phyloP scores from a whole-genome alignment of 2,113 vertebrate species.

The Propithecus coquereli region DNA sequence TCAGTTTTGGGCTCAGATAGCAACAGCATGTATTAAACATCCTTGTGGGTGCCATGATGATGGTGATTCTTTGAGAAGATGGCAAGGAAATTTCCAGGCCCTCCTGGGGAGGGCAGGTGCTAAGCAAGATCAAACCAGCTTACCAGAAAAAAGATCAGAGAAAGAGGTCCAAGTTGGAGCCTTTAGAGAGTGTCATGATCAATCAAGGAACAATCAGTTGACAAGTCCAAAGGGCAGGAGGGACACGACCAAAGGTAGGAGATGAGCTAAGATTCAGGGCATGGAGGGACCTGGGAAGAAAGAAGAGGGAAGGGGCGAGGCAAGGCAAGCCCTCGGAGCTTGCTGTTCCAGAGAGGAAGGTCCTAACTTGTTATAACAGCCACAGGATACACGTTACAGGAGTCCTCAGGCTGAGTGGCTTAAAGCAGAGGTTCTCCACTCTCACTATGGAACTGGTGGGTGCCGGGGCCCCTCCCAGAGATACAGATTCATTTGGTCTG shows the following conservation, averaged over 20 bases:
- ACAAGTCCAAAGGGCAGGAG: not conserved
- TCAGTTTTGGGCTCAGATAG: not conserved
- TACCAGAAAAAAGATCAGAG: not conserved
- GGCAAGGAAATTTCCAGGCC: not conserved
- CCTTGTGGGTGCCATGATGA: not conserved
- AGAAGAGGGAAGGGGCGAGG: not conserved
- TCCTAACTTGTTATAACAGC: not conserved
- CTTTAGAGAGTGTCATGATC: not conserved
- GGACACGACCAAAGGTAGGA: not conserved
- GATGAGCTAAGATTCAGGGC: not conserved
- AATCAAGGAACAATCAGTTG: not conserved
- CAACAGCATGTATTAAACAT: no score
- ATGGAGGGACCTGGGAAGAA: not conserved
- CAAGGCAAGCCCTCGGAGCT: not conserved
- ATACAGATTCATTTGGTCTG: not conserved
- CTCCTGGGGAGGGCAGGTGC: not conserved
- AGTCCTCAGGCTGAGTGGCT: not conserved
- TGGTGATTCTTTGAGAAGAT: not conserved
- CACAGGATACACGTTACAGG: not conserved
- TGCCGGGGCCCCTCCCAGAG: not conserved
- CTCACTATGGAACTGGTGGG: not conserved
- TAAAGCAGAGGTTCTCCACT: not conserved
- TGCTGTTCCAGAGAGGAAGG: not conserved
- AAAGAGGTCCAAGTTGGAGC: not conserved
- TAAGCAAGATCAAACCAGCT: not conserved